Conservation (phyloP, 2,888 invertebrate species). For the Nasonia oneida region DNA sequence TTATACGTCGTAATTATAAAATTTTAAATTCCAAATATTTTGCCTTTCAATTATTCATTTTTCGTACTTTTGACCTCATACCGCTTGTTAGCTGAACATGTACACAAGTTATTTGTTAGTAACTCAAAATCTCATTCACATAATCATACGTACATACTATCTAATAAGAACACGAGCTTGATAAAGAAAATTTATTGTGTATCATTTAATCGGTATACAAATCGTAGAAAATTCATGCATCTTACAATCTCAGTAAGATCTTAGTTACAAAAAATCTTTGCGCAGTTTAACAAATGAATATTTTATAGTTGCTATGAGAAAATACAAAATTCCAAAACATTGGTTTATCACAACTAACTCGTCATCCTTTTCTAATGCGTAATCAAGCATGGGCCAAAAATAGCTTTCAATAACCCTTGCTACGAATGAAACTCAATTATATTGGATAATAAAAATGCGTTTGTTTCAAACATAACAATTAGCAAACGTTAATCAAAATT, state of each 20-base stretch:
- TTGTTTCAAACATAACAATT: neutral
- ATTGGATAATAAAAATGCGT: slow-evolving; percentile 1
- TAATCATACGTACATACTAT: neutral
- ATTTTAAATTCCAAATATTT: neutral
- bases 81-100: no score
- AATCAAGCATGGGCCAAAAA: slow-evolving; percentile 20
- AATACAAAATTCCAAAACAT: neutral
- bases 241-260: neutral
- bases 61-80: neutral
- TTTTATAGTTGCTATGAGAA: slow-evolving; percentile 2
- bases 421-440: neutral
- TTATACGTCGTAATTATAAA: neutral
- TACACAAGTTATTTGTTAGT: no score
- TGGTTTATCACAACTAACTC: slow-evolving; percentile 31
- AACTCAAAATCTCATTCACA: neutral
- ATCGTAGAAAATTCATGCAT: neutral
- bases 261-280: neutral
- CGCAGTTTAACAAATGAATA: neutral
- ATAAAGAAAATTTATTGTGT: neutral
- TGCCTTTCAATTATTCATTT: neutral
- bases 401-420: slow-evolving; percentile 37
- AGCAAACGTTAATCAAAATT: slow-evolving; percentile 51
- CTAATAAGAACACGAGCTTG: neutral
- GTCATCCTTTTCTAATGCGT: slow-evolving; percentile 22
- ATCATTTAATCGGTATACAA: neutral